Evolutionary conservation across 2,888 invertebrate genomes (phyloP), one percentile per base, ranked within the genome.

Genomic region (Cerastis leucographa): DNA sequence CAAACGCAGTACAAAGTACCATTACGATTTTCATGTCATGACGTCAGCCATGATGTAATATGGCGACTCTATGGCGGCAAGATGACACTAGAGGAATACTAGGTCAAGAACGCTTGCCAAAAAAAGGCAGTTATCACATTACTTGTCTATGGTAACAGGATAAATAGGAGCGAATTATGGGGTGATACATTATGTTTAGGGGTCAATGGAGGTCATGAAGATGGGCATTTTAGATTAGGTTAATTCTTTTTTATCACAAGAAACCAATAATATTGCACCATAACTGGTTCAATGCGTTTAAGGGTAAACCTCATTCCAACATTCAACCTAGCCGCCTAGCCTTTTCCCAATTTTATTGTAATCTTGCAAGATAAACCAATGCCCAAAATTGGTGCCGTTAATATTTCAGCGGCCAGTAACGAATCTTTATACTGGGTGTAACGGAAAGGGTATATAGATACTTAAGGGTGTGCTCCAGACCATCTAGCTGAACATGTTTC

Each of bases 81-180:
- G 59, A 40, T 66, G 77, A 76, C 74, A 70, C 74, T 62, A 74
- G 29, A 44, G 62, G 75, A 56, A 74, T 72, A 82, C 9, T 74
- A 73, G 87, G 82, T 76, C 79, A 54, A 11, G 35, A 51, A 35
- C 51, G 56, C 14, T 78, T 87, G 86, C 87, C 87, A 81, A 87
- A 83, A 78, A 71, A 71, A 80, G 17, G 51, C 8, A 70, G 49
- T 66, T 71, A 68, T 59, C n/a, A 25, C 54, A 77, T 82, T 69
- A 78, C 35, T 78, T 46, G 78, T 83, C 69, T 83, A 73, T 83
- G 70, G n/a, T 46, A 19, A 71, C 59, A 59, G 35, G 19, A n/a
- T 35, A 54, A 61, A 65, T 56, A 66, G 12, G 44, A 49, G 22
- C 29, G 17, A 78, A 74, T 29, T 78, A 77, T 56, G 17, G 35